phyloP scores from a whole-genome alignment of 2,888 invertebrate species.

The Thera obeliscata region DNA sequence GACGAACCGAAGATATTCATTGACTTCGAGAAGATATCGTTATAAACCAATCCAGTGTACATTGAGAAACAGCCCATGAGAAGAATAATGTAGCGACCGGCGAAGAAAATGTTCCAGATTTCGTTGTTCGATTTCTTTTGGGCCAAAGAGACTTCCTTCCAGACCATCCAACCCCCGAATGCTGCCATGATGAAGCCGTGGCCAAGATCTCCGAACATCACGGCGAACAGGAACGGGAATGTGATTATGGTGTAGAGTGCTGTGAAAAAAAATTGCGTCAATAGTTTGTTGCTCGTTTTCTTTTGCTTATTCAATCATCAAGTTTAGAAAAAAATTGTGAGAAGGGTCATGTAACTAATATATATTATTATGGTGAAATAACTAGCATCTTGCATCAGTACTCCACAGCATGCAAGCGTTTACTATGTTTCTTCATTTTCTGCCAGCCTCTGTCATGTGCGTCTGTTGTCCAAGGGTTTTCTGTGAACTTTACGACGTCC shows the following conservation, averaged over 20 bases:
- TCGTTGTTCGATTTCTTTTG: conserved; percentile 89
- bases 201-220: conserved; percentile 98
- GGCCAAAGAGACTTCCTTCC: conserved; percentile 90
- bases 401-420: too few species aligned
- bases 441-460: too few species aligned
- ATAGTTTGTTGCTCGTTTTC: neutral
- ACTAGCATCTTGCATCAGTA: too few species aligned
- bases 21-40: conserved; percentile 98
- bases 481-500: too few species aligned
- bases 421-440: too few species aligned
- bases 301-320: too few species aligned
- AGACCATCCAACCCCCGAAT: conserved; percentile 92
- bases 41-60: conserved; percentile 99
- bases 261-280: conserved; percentile 61
- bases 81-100: conserved; percentile 98
- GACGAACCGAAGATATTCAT: conserved; percentile 96
- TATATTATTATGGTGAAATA: neutral
- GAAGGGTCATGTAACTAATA: too few species aligned
- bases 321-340: too few species aligned
- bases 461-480: too few species aligned
- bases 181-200: conserved; percentile 93
- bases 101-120: conserved; percentile 99
- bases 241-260: conserved; percentile 95
- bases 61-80: conserved; percentile 99
- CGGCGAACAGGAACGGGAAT: conserved; percentile 97